Conservation (phyloP, 2,888 invertebrate genomes). For the Drosophila prolongata region DNA sequence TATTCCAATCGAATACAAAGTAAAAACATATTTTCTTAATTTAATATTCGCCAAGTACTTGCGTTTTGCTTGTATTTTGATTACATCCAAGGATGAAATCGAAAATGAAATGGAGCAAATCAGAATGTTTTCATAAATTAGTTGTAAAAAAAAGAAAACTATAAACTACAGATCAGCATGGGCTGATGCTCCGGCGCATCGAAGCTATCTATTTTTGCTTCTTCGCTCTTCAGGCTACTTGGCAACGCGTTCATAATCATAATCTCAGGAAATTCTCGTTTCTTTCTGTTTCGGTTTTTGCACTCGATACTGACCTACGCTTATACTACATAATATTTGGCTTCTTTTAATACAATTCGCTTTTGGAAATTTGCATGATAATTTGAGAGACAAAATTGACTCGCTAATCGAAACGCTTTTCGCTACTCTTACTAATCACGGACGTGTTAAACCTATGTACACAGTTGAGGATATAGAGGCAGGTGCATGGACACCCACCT, state of each 20-base stretch:
- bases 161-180: conserved; percentile 27
- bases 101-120: conserved; percentile 39
- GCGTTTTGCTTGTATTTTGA: conserved; percentile 39
- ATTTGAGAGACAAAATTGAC: conserved; percentile 73
- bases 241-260: conserved; percentile 71
- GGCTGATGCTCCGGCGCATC: conserved; percentile 32
- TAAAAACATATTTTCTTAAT: conserved; percentile 46
- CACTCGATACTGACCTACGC: conserved; percentile 69
- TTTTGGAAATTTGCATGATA: conserved; percentile 59
- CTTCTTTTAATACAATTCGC: conserved; percentile 70
- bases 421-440: conserved; percentile 8
- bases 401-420: conserved; percentile 56
- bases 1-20: conserved; percentile 32
- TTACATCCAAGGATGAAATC: conserved; percentile 35
- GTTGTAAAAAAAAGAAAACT: conserved; percentile 18
- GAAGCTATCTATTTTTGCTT: conserved; percentile 19
- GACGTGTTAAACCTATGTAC: conserved; percentile 61
- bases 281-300: conserved; percentile 36
- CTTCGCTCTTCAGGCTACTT: conserved; percentile 51
- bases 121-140: conserved; percentile 35
- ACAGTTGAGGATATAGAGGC: conserved; percentile 41
- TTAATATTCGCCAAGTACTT: conserved; percentile 73
- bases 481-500: conserved; percentile 4
- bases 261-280: conserved; percentile 65
- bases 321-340: conserved; percentile 67